Percentiles rank a stretch among this genome's conserved stretches.
These are phyloP conservation scores for Asobara japonica DNA, from an alignment of 1,140 invertebrate species.

Conservation along the genomic window DNA sequence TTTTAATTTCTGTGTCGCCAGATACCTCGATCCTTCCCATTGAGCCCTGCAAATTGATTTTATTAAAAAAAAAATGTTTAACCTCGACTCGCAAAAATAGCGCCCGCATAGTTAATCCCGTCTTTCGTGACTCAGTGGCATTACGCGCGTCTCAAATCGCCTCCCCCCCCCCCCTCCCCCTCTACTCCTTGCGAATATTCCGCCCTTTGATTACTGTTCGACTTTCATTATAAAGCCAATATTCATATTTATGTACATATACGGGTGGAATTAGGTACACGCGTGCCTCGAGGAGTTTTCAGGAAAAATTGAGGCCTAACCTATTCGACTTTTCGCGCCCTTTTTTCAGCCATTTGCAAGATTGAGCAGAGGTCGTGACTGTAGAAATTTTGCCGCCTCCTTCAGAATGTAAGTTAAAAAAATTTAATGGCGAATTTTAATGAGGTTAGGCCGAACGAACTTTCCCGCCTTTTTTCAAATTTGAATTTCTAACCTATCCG, in stretches of 20 bases:
- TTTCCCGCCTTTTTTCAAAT: too few species aligned
- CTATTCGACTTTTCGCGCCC: too few species aligned
- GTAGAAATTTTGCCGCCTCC: too few species aligned
- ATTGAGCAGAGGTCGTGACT: too few species aligned
- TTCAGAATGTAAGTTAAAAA: too few species aligned
- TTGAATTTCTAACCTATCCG: too few species aligned
- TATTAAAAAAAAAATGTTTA: not conserved
- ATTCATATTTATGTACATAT: conserved; percentile 43
- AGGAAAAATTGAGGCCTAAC: conserved; percentile 1
- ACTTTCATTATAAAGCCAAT: conserved; percentile 36
- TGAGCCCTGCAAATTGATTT: not conserved
- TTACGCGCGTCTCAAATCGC: conserved; percentile 28
- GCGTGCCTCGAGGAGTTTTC: conserved; percentile 27
- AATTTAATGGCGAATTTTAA: too few species aligned
- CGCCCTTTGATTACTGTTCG: conserved; percentile 11
- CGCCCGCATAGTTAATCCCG: conserved; percentile 33
- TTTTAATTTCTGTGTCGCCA: not conserved
- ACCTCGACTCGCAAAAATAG: conserved; percentile 12
- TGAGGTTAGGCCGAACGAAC: too few species aligned
- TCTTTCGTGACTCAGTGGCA: conserved; percentile 39
- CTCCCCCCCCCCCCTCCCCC: not conserved
- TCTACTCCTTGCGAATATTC: conserved; percentile 8
- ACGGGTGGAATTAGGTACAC: conserved; percentile 33
- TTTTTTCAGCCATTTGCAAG: too few species aligned
- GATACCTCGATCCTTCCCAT: too few species aligned